Evolutionary conservation across 2,113 vertebrate genomes (phyloP).

Genomic region (Lipophrys pholis): DNA sequence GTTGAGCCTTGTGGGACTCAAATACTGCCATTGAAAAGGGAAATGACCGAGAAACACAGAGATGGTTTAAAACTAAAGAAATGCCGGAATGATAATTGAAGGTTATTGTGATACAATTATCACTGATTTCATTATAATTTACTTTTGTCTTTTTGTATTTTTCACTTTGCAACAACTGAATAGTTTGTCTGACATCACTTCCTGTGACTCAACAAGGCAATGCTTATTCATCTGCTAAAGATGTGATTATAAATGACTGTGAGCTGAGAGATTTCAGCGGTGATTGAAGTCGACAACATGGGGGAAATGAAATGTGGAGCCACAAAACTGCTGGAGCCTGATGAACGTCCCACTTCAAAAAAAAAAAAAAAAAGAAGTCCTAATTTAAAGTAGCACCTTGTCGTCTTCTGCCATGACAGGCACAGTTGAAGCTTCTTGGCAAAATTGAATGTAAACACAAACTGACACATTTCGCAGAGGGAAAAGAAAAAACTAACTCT

Average conservation of each 20-base stretch:
- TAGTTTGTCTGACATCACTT: conserved; percentile 18
- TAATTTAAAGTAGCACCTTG: conserved; percentile 24
- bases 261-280: conserved; percentile 11
- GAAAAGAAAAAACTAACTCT: background rate
- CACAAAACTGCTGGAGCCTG: conserved; percentile 9
- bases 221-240: background rate
- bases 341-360: background rate
- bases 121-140: background rate
- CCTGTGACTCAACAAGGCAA: conserved; percentile 17
- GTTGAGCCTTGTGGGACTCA: conserved; percentile 18
- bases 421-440: conserved; percentile 35
- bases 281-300: conserved; percentile 26
- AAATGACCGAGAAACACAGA: conserved; percentile 14
- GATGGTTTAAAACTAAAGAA: conserved; percentile 31
- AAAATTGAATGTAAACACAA: conserved; percentile 11
- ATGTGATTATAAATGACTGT: conserved; percentile 10
- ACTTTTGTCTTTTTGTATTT: no score
- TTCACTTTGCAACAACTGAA: no score
- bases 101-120: conserved; percentile 48
- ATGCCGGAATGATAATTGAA: conserved; percentile 13
- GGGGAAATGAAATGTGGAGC: conserved; percentile 15
- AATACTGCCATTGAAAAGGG: conserved; percentile 38
- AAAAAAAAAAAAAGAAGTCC: conserved; percentile 7
- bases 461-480: conserved; percentile 25
- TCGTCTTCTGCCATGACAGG: background rate